Percentiles rank a stretch among this genome's conserved stretches.
Evolutionary conservation across 2,888 invertebrate species (phyloP).

Genomic region (Argynnis bischoffii): DNA sequence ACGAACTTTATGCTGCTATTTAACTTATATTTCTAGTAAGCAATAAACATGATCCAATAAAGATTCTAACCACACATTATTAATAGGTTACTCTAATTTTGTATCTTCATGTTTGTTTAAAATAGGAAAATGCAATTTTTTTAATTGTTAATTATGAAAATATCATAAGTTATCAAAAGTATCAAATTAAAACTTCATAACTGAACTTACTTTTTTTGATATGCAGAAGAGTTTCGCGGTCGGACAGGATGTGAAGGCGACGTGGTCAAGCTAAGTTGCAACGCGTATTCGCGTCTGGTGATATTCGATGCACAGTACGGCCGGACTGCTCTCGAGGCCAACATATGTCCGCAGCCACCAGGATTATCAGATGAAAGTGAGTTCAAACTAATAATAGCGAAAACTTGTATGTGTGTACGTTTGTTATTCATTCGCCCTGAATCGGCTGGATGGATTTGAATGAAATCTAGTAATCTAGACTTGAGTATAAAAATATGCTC

Average conservation of each 20-base stretch:
- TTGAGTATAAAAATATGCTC: no score
- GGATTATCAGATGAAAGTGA: slow-evolving; percentile 92
- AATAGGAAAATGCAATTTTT: no score
- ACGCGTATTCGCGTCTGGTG: slow-evolving; percentile 91
- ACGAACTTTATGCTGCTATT: no score
- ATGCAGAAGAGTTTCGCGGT: slow-evolving; percentile 94
- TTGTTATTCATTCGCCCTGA: no score
- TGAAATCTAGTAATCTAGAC: no score
- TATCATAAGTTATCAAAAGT: not conserved
- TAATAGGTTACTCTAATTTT: no score
- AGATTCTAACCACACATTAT: no score
- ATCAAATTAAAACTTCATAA: not conserved
- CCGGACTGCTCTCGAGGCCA: slow-evolving; percentile 89
- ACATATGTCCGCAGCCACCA: slow-evolving; percentile 89
- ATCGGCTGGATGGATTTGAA: no score
- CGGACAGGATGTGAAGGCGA: slow-evolving; percentile 94
- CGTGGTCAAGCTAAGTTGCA: slow-evolving; percentile 90
- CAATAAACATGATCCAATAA: no score
- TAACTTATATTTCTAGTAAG: no score
- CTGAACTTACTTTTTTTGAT: slow-evolving; percentile 19
- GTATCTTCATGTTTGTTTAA: no score
- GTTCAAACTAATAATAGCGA: slow-evolving; percentile 52
- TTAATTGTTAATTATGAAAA: no score
- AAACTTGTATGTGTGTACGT: not conserved
- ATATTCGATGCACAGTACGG: slow-evolving; percentile 95